Base-by-base conservation (phyloP, 2,113 vertebrate genomes). In the Sinocyclocheilus rhinocerous region DNA sequence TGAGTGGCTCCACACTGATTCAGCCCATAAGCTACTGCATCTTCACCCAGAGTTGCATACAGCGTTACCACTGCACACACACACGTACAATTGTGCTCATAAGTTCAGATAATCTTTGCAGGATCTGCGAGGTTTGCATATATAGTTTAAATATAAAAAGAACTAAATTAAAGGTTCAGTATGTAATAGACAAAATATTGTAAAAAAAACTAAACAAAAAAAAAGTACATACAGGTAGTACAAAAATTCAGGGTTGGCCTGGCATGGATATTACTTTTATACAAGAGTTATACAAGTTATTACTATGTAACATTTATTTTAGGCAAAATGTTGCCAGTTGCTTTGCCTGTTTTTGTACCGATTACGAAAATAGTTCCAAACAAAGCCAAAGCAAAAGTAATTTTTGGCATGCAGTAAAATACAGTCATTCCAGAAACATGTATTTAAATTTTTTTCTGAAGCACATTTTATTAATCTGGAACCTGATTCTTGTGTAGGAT, bases 11-110 rank as follows among this genome's bases (percentile, higher is more conserved):
- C 96, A 3, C 96, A 97, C 93, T 99, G 97, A 0, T 98, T 99
- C 91, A 99, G 94, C 1, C 98, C 98, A 36, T 95, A 98, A 8
- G 95, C 95, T 42, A 99, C 96, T 0, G 97, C 97, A 0, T 99
- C 97, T 91, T 96, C 97, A 39, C 98, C 98, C 92, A 99, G 93
- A 1, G 98, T 99, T 55, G 98, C 97, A 9, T 99, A 99, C 81
- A 99, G 92, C 0, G 45, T 48, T 48, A 48, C 45, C 45, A 48
- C 45, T 50, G 29, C 42, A 42, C 36, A 86, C 59, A 48, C 67
- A 86, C 76, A 87, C 45, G 87, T 6, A 86, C 55, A 72, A 24
- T 50, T 26, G 29, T 22, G 11, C 5, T 76, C 33, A 83, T 8
- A 48, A 76, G 4, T 15, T 48, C 1, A n/a, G 20, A 22, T 13